Conservation (phyloP, 2,113 vertebrate genomes). For the Phoxinus phoxinus region DNA sequence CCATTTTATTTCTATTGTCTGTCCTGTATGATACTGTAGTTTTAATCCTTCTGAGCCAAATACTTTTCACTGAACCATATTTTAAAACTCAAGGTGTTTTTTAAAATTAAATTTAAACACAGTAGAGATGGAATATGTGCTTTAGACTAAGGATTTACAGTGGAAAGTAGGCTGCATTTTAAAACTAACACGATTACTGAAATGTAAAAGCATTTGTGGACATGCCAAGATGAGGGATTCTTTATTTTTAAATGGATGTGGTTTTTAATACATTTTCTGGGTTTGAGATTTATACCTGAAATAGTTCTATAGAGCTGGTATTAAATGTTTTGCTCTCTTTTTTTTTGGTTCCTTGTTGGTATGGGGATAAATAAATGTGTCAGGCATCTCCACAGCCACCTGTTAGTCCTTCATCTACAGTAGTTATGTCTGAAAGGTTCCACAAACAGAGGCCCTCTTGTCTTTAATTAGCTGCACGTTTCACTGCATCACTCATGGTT, state of each 20-base stretch:
- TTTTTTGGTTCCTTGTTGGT: neutral
- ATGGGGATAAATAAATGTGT: neutral
- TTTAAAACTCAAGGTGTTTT: neutral
- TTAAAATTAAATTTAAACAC: neutral
- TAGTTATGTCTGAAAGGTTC: constrained; percentile 9
- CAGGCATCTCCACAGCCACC: neutral
- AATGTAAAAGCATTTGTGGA: neutral
- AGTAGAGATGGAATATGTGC: neutral
- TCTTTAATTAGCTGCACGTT: constrained; percentile 40
- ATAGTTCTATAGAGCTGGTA: neutral
- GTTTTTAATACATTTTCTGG: neutral
- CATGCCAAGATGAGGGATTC: neutral
- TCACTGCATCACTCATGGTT: neutral
- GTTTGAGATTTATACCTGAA: neutral
- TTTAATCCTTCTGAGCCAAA: neutral
- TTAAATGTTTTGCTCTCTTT: neutral
- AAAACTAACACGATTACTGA: neutral
- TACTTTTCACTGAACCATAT: neutral
- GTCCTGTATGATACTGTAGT: neutral
- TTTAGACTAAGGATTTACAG: neutral
- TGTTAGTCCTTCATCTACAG: neutral
- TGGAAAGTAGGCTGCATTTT: neutral
- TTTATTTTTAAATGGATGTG: neutral
- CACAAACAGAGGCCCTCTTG: neutral
- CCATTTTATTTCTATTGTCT: neutral